phyloP scores from a whole-genome alignment of 2,888 invertebrate genomes.

The Aphodius sticticus region DNA sequence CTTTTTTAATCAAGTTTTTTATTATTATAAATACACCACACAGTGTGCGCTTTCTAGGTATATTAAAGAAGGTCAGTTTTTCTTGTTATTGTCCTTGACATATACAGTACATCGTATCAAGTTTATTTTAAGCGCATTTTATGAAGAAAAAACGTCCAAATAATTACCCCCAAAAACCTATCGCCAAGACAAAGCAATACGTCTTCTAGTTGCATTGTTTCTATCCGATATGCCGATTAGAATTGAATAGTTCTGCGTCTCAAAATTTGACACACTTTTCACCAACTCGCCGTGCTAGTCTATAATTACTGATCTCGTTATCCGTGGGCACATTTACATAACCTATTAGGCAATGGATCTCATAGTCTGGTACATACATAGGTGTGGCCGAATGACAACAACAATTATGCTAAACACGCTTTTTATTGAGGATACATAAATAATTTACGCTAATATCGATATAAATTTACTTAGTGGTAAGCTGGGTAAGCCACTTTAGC shows the following conservation, averaged over 20 bases:
- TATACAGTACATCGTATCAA: background rate
- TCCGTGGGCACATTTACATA: background rate
- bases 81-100: background rate
- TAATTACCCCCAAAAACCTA: background rate
- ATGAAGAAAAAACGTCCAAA: background rate
- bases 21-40: background rate
- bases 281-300: background rate
- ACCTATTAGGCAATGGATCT: background rate
- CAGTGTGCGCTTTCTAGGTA: background rate
- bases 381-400: background rate
- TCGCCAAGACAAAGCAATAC: too few relatives aligned
- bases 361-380: background rate
- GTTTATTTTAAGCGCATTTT: background rate
- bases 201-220: background rate
- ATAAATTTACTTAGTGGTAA: slow-evolving; percentile 14
- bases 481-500: slow-evolving; percentile 29
- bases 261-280: slow-evolving; percentile 4
- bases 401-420: background rate
- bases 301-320: background rate
- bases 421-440: background rate
- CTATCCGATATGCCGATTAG: background rate
- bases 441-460: background rate
- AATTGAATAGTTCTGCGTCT: background rate
- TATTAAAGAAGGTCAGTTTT: background rate
- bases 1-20: background rate